Conservation (phyloP, 1,140 invertebrate genomes). For the Neodiprion fabricii region DNA sequence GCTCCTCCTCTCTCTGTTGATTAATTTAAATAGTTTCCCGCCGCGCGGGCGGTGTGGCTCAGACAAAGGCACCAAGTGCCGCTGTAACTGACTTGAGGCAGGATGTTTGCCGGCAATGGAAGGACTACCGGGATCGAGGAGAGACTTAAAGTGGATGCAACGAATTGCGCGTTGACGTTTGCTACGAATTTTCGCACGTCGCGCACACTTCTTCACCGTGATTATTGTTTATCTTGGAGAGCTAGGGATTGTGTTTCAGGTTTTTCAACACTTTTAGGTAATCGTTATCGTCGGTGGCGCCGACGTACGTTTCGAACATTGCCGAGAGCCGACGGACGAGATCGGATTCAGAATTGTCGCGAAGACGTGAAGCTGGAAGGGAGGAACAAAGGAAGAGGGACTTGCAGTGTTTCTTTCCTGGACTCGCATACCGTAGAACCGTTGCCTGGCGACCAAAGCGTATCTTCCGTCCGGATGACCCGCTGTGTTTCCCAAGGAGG, state of each 20-base stretch:
- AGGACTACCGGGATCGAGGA: neutral
- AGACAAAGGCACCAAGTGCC: conserved; percentile 30
- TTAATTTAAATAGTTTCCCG: conserved; percentile 41
- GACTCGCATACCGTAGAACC: neutral
- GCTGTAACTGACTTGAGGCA: neutral
- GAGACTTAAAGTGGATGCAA: neutral
- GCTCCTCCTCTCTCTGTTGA: conserved; percentile 29
- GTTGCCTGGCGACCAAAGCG: conserved; percentile 7
- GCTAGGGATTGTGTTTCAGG: neutral
- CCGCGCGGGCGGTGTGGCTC: conserved; percentile 17
- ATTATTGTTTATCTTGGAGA: neutral
- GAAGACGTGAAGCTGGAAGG: conserved; percentile 16
- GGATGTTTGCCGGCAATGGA: conserved; percentile 4
- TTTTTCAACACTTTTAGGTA: neutral
- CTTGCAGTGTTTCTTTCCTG: neutral
- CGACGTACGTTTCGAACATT: conserved; percentile 30
- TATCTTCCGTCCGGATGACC: neutral
- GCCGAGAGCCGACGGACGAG: neutral
- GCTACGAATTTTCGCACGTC: neutral
- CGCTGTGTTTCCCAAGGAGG: neutral
- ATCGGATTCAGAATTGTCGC: neutral
- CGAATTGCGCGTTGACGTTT: too few species aligned
- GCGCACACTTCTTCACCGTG: neutral
- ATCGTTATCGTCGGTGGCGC: neutral
- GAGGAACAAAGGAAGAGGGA: conserved; percentile 16